Evolutionary conservation across 2,797 vertebrate species (phyloP).

Genomic region (Poecilia velifera): DNA sequence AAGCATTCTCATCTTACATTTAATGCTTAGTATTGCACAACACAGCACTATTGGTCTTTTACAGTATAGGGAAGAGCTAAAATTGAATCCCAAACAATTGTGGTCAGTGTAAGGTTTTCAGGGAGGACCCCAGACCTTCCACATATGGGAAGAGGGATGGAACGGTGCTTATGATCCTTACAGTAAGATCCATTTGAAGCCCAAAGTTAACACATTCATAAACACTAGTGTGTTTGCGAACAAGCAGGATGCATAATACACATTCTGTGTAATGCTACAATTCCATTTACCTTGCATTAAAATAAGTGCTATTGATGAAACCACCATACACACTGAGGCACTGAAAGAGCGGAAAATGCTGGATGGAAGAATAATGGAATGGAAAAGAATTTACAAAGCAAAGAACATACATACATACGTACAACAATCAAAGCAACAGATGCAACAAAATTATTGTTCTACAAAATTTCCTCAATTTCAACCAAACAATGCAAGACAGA

Average conservation of each 20-base stretch:
- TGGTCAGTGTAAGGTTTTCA: background rate
- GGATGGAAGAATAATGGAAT: background rate
- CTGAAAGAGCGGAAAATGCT: background rate
- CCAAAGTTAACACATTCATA: conserved; percentile 1
- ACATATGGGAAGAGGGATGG: conserved; percentile 10
- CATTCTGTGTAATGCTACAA: background rate
- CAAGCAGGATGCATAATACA: background rate
- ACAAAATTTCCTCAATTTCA: background rate
- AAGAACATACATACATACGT: background rate
- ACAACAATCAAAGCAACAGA: background rate
- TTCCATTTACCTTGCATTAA: conserved; percentile 1
- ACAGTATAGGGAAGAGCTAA: conserved; percentile 3
- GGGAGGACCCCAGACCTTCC: background rate
- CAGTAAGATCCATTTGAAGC: conserved; percentile 9
- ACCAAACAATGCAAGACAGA: background rate
- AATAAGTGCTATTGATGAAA: conserved; percentile 2
- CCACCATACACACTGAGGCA: background rate
- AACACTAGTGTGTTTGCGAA: background rate
- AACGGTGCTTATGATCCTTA: conserved; percentile 2
- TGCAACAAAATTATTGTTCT: background rate
- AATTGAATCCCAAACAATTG: conserved; percentile 7
- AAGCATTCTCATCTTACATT: conserved; percentile 12
- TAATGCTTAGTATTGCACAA: conserved; percentile 8
- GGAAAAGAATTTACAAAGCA: background rate
- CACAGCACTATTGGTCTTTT: conserved; percentile 9